Evolutionary conservation across 2,888 invertebrate genomes (phyloP).

Genomic region (Scaptodrosophila latifasciaeformis): DNA sequence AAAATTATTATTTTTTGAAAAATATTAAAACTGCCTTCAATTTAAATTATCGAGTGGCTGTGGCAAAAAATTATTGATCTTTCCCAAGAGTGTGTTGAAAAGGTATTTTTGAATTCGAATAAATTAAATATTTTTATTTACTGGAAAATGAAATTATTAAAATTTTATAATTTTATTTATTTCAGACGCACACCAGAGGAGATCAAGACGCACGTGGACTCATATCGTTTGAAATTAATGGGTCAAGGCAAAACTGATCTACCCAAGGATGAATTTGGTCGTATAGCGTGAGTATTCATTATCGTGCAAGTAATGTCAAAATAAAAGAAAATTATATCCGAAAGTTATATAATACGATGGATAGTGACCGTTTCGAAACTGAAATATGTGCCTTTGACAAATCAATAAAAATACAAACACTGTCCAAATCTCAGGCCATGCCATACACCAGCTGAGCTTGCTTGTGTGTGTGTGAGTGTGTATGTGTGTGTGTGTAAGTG

Average conservation of each 20-base stretch:
- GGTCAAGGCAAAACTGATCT: constrained; percentile 79
- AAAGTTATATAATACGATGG: no score
- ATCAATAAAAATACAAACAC: constrained; percentile 40
- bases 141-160: not conserved
- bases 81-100: not conserved
- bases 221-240: constrained; percentile 90
- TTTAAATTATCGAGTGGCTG: not conserved
- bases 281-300: constrained; percentile 78
- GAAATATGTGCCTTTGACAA: no score
- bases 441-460: constrained; percentile 43
- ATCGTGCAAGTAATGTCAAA: not conserved
- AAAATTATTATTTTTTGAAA: no score
- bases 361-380: no score
- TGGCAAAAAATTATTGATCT: constrained; percentile 1
- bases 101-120: no score
- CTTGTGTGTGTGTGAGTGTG: no score
- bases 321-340: no score
- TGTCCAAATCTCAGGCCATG: constrained; percentile 32
- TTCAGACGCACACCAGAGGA: constrained; percentile 89
- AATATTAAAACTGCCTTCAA: constrained; percentile 10
- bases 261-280: constrained; percentile 88
- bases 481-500: no score
- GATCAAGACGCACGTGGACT: constrained; percentile 89
- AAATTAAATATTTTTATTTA: no score
- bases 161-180: constrained; percentile 41